A percentile compares a stretch with the other conserved stretches of the same genome.
Conservation (phyloP, 2,113 vertebrate genomes). For the Collichthys lucidus region DNA sequence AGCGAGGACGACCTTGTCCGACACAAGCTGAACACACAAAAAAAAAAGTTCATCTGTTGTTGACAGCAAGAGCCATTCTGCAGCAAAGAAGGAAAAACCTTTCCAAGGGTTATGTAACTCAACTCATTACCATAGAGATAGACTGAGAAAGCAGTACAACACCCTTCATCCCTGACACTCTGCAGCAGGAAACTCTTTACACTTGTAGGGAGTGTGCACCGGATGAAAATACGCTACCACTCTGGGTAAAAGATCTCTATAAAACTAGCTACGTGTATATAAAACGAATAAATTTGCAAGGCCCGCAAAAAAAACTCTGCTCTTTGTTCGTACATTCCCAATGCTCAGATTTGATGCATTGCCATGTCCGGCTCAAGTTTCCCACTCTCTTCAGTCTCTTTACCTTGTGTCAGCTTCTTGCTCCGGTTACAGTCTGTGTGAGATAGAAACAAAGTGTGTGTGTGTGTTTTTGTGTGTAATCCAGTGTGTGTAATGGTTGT, state of each 20-base stretch:
- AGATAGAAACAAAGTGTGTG: background rate
- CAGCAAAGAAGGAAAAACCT: slow-evolving; percentile 36
- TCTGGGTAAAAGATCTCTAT: slow-evolving; percentile 8
- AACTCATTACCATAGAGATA: slow-evolving; percentile 59
- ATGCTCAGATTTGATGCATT: slow-evolving; percentile 33
- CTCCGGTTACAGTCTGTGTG: slow-evolving; percentile 17
- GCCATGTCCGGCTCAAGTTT: slow-evolving; percentile 5
- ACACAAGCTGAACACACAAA: background rate
- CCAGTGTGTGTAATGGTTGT: background rate
- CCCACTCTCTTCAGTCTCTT: slow-evolving; percentile 12
- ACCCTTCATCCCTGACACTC: slow-evolving; percentile 40
- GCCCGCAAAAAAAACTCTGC: background rate
- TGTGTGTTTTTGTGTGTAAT: background rate
- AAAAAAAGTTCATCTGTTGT: slow-evolving; percentile 29
- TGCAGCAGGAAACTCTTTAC: slow-evolving; percentile 40
- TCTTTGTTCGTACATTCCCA: background rate
- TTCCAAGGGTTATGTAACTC: slow-evolving; percentile 58
- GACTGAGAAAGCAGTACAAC: slow-evolving; percentile 32
- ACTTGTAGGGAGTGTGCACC: background rate
- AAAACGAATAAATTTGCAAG: background rate
- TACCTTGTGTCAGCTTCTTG: slow-evolving; percentile 34
- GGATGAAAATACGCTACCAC: background rate
- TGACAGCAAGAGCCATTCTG: slow-evolving; percentile 32
- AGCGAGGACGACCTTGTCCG: slow-evolving; percentile 38
- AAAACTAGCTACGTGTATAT: background rate